Evolutionary conservation across 2,797 vertebrate genomes (phyloP), one percentile per base, ranked within the genome.

Genomic region (Danio albolineatus): DNA sequence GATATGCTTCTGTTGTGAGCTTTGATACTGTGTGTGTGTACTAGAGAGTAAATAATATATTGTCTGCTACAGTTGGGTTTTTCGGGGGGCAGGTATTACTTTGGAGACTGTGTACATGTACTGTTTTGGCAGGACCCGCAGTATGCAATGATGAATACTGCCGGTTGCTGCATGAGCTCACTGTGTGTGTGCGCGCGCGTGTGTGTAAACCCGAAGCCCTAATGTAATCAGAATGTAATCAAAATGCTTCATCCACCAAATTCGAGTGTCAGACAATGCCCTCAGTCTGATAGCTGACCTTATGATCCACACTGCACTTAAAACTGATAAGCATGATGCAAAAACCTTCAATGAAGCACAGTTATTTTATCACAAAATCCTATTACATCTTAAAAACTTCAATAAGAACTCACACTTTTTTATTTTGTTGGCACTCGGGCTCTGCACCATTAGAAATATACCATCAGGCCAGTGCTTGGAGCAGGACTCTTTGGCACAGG

Each of bases 221-320:
- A 76, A 48, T 67, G 51, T 57, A 67, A 57, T 77, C 49, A 43
- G 67, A 19, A 56, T 43, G 8, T 56, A 54, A 76, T 65, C 61
- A 76, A 21, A 76, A 66, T 57, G 38, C 39, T 46, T 57, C 74
- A 76, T 76, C 51, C 19, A 21, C 6, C 21, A 56, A 66, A 46
- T 67, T 13, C 1, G 10, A 17, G 61, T 57, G 6, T 56, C 41
- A 66, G 74, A n/a, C 14, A 16, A 19, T 14, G 0, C 49, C 38
- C 51, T n/a, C 74, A 44, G 19, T 56, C 61, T 46, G 39, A 46
- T 17, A n/a, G 4, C 39, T 65, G 49, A 43, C 61, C 17, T 8
- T 16, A 17, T 76, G 14, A 56, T 21, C 44, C 10, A 21, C 21
- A 41, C 51, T 41, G n/a, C n/a, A 51, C 44, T 36, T 12, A 61